Conservation (phyloP, 2,113 vertebrate species). For the Zonotrichia leucophrys region DNA sequence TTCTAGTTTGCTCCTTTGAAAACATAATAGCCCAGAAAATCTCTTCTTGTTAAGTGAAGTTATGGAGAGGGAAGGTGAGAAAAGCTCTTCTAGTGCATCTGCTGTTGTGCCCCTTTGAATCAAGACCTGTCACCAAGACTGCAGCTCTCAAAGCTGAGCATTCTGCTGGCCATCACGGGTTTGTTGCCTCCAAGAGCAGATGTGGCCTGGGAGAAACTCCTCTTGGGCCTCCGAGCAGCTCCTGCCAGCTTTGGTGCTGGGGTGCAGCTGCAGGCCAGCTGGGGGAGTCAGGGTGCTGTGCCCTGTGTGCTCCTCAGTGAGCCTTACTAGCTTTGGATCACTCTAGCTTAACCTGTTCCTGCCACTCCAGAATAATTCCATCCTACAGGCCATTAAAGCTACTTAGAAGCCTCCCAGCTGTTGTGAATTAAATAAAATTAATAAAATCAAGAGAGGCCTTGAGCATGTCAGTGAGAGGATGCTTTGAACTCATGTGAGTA, state of each 20-base stretch:
- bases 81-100: background rate
- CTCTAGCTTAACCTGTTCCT: background rate
- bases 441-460: background rate
- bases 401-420: background rate
- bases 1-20: background rate
- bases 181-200: background rate
- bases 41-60: background rate
- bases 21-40: background rate
- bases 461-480: background rate
- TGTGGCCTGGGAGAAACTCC: background rate
- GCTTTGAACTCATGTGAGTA: background rate
- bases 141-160: background rate
- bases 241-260: background rate
- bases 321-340: constrained; percentile 16
- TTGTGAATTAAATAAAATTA: background rate
- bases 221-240: background rate
- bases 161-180: rapidly evolving
- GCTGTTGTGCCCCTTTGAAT: background rate
- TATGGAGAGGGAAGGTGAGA: rapidly evolving
- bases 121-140: background rate
- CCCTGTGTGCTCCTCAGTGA: background rate
- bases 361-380: background rate
- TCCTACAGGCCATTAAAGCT: background rate
- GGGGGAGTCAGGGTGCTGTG: rapidly evolving
- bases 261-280: background rate